Percentiles rank a stretch among this genome's conserved stretches.
phyloP scores from a whole-genome alignment of 2,797 vertebrate genomes.

The Varecia variegata region DNA sequence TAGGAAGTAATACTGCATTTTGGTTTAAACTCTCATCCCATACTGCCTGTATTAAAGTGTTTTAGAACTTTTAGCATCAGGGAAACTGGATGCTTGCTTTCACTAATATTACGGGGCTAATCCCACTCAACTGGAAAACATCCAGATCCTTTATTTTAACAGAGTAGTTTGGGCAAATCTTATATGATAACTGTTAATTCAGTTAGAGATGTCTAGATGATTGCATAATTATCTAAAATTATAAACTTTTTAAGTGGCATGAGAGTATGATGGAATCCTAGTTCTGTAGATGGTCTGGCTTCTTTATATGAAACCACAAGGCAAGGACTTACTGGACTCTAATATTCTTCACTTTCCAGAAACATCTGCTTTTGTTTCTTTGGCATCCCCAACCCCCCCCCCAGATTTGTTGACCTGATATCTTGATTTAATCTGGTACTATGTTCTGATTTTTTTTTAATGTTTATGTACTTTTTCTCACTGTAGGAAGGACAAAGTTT shows the following conservation, averaged over 20 bases:
- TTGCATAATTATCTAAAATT: background rate
- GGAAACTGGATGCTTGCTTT: background rate
- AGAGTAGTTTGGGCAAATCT: background rate
- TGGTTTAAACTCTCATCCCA: background rate
- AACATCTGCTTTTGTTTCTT: background rate
- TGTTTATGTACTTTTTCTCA: background rate
- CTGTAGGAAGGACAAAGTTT: background rate
- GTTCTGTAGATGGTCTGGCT: background rate
- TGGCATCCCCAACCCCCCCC: background rate
- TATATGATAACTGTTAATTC: background rate
- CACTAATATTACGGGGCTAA: background rate
- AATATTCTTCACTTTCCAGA: slow-evolving; percentile 9
- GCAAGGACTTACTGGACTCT: background rate
- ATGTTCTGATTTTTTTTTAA: background rate
- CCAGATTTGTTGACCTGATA: background rate
- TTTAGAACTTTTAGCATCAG: background rate
- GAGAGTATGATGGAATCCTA: background rate
- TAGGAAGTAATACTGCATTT: background rate
- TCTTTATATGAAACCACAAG: background rate
- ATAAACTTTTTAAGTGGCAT: background rate
- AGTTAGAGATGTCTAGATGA: background rate
- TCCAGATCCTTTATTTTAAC: background rate
- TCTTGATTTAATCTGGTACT: background rate
- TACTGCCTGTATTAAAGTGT: background rate
- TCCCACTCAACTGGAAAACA: background rate